Evolutionary conservation across 2,797 vertebrate genomes (phyloP), one percentile per base, ranked within the genome.

Genomic region (Leptatherina wallacei): DNA sequence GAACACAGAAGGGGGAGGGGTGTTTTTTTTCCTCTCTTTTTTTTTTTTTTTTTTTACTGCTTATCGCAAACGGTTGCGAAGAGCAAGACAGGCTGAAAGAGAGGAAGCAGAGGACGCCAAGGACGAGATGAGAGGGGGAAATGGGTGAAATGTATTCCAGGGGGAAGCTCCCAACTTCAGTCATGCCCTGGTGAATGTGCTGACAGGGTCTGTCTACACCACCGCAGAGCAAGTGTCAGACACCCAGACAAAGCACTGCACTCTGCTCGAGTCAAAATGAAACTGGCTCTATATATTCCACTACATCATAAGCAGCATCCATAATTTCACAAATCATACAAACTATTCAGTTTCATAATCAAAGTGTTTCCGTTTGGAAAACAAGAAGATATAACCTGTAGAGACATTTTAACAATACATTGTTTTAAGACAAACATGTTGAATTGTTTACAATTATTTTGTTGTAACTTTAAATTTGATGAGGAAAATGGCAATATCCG

Each of bases 181-280:
- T 91, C 91, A 92, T 73, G 91, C 76, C 82, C 85, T 85, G 82
- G 59, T 81, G 91, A 87, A 77, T 73, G 71, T 87, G 85, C 86
- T 94, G 92, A 94, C 91, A 91, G 85, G 78, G 86, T 87, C 82
- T 88, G 88, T 79, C 84, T 80, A 78, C 38, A 36, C 73, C 82
- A 56, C 87, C 71, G 61, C 9, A 69, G 78, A 84, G 69, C 84
- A 75, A 78, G 81, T 87, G 88, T 87, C 86, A 84, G 61, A 69
- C 79, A 77, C 36, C 60, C 80, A 79, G 80, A 77, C 70, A 79
- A 73, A 74, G 60, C 71, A 54, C 80, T 67, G 14, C 67, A 51
- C 30, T 8, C 73, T 56, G 76, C 83, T 58, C 71, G 71, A 61
- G 76, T 79, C 73, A 44, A n/a, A 73, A 61, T 58, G 40, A 49